phyloP scores from a whole-genome alignment of 92 coral and sea anemone genomes.

The Palythoa grandiflora region DNA sequence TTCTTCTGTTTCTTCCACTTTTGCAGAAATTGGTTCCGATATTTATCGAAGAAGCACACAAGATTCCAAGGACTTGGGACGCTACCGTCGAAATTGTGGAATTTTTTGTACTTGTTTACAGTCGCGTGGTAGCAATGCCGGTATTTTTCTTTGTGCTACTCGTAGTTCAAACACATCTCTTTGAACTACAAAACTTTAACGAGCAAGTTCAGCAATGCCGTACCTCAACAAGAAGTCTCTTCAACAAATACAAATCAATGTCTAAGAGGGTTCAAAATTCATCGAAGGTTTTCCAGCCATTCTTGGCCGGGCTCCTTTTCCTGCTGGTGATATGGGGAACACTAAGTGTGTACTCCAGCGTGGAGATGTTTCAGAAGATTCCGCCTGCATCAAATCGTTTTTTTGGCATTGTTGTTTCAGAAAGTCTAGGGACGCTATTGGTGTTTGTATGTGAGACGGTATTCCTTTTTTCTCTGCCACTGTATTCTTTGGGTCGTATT shows the following conservation, averaged over 20 bases:
- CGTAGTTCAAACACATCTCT: conserved; percentile 52
- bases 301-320: conserved; percentile 51
- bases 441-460: conserved; percentile 59
- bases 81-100: conserved; percentile 61
- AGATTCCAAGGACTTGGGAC: conserved; percentile 62
- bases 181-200: conserved; percentile 48
- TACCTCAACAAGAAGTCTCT: conserved; percentile 33
- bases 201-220: conserved; percentile 41
- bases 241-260: conserved; percentile 51
- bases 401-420: conserved; percentile 55
- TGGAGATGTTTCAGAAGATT: conserved; percentile 54
- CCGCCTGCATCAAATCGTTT: conserved; percentile 22
- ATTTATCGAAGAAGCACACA: conserved; percentile 51
- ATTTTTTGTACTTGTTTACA: conserved; percentile 68
- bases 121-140: conserved; percentile 64
- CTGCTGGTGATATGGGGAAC: conserved; percentile 66
- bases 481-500: conserved; percentile 57
- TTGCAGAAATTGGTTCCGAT: conserved; percentile 67
- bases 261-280: conserved; percentile 40
- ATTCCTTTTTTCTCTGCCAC: conserved; percentile 58
- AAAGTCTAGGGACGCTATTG: conserved; percentile 52
- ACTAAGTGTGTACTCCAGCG: conserved; percentile 62
- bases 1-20: conserved; percentile 57
- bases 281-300: conserved; percentile 61
- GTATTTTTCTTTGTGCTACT: conserved; percentile 62